Base-by-base conservation (phyloP, 2,888 invertebrate species). In the Acronicta aceris region DNA sequence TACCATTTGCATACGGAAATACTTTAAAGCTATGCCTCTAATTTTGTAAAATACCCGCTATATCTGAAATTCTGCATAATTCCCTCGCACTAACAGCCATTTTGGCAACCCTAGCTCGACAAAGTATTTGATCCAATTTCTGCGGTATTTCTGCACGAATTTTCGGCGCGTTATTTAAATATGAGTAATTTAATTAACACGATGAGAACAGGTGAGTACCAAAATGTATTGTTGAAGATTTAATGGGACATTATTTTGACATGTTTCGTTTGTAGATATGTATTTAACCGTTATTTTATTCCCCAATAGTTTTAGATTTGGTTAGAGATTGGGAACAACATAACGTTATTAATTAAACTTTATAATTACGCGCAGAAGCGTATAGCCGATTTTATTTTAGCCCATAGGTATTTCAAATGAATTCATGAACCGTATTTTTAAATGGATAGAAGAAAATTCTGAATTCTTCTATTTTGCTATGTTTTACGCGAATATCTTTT, bases 181-280 rank as follows among this genome's bases (percentile, higher is more conserved):
- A 50, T 51, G 62, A 68, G 59, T 59, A 54, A 72, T 77, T 81
- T 77, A 78, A 79, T 77, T 72, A 81, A 60, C 51, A 27, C 5
- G 33, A 49, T 25, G 49, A 40, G 27, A 13, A 49, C 40, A 51
- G 27, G 45, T 50, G 48, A 52, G 12, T n/a, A 41, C 27, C 27
- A 6, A 33, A 12, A 63, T 38, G 33, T 54, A 46, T 49, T 59
- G 36, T 59, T 50, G 43, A 16, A 50, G 40, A 41, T 30, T 45
- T 45, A 5, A 47, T 21, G 4, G 2, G 21, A 21, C 4, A 12
- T 33, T 33, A 12, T 33, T 33, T 33, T 33, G 12, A 12, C 2
- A 6, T 4, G 33, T 33, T 30, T 4, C 33, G 12, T 33, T 33
- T 30, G 30, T 10, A 30, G 33, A 12, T 33, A 12, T 21, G 17